Percentiles rank a stretch among this genome's conserved stretches.
phyloP scores from a whole-genome alignment of 2,113 vertebrate genomes.

The Thunnus thynnus region DNA sequence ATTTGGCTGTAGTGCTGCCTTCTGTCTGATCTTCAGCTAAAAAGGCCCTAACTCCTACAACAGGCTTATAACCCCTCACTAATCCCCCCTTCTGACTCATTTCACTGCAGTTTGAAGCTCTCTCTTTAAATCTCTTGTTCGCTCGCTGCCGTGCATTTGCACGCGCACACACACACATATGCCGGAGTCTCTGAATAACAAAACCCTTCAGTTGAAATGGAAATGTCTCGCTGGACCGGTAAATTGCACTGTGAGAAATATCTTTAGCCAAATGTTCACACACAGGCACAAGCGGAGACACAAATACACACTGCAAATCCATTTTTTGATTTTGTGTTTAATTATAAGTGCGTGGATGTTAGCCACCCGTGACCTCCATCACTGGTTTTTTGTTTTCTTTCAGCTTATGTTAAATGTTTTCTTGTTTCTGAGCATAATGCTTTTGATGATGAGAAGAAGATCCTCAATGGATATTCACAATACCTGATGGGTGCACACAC shows the following conservation, averaged over 20 bases:
- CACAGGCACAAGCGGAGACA: conserved; percentile 44
- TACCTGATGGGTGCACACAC: neutral
- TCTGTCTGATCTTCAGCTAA: conserved; percentile 78
- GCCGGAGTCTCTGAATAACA: conserved; percentile 59
- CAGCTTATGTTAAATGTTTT: conserved; percentile 39
- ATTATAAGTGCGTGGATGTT: conserved; percentile 48
- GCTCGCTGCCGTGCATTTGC: conserved; percentile 33
- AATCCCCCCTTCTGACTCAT: conserved; percentile 80
- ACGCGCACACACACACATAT: neutral
- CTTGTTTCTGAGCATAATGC: conserved; percentile 34
- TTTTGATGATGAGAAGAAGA: conserved; percentile 23
- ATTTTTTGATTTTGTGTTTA: conserved; percentile 59
- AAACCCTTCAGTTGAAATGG: conserved; percentile 74
- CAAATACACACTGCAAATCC: conserved; percentile 54
- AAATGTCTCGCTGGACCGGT: conserved; percentile 74
- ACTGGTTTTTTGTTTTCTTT: conserved; percentile 44
- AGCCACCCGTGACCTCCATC: conserved; percentile 51
- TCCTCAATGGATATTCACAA: neutral
- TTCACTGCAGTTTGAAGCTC: conserved; percentile 76
- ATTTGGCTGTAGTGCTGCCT: conserved; percentile 66
- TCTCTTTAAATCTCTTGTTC: conserved; percentile 76
- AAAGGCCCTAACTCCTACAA: conserved; percentile 79
- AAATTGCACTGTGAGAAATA: conserved; percentile 75
- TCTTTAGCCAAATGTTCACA: conserved; percentile 67
- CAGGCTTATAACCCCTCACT: conserved; percentile 75